Evolutionary conservation across 2,888 invertebrate species (phyloP).

Genomic region (Lasioglossum zephyrum): DNA sequence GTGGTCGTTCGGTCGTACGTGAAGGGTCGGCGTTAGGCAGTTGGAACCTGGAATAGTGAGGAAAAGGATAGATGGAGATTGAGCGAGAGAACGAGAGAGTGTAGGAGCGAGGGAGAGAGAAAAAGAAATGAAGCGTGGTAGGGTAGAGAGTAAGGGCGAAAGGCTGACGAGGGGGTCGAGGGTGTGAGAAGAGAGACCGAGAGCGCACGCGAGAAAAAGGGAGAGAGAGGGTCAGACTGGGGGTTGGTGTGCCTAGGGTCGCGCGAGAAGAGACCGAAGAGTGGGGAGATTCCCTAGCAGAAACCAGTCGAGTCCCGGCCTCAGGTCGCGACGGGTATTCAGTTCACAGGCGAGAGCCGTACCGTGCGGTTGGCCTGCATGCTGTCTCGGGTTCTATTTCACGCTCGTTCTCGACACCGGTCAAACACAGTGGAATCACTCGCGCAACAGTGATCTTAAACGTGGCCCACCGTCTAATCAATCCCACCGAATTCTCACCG

Average conservation of each 20-base stretch:
- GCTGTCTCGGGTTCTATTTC: neutral
- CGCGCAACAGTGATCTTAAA: neutral
- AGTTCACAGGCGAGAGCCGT: conserved; percentile 82
- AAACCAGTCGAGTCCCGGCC: conserved; percentile 82
- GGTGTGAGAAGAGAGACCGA: conserved; percentile 66
- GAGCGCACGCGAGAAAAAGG: conserved; percentile 16
- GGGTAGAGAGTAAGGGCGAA: conserved; percentile 67
- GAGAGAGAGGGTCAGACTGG: conserved; percentile 50
- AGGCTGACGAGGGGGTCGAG: conserved; percentile 46
- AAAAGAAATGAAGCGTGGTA: conserved; percentile 58
- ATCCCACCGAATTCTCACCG: neutral
- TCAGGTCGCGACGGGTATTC: conserved; percentile 81
- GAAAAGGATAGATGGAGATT: conserved; percentile 57
- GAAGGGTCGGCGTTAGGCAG: conserved; percentile 76
- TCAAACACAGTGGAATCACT: neutral
- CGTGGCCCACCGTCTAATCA: neutral
- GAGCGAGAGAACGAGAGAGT: conserved; percentile 34
- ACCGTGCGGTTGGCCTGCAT: conserved; percentile 73
- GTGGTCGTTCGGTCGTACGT: conserved; percentile 73
- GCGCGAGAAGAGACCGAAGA: conserved; percentile 63
- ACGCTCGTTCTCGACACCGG: neutral
- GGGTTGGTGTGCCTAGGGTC: conserved; percentile 64
- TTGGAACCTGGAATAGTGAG: conserved; percentile 68
- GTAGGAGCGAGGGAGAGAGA: conserved; percentile 34
- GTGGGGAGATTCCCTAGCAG: conserved; percentile 74